Conservation (phyloP, 1,140 invertebrate genomes). For the Caenorhabditis brenneri region DNA sequence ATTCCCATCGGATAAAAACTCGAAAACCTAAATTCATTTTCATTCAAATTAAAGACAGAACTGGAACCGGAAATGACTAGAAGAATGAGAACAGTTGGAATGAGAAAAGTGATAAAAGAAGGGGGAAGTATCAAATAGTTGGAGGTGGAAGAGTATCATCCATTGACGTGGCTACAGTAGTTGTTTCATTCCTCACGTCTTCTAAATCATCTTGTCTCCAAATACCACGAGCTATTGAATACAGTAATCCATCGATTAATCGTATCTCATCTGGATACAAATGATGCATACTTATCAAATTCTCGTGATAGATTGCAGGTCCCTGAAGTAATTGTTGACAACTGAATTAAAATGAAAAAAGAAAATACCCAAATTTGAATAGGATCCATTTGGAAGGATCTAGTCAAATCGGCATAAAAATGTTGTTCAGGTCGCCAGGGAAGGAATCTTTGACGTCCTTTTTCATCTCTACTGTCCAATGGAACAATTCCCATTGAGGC, state of each 20-base stretch:
- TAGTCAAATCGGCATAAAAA: constrained; percentile 45
- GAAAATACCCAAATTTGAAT: constrained; percentile 18
- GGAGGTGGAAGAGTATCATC: constrained; percentile 28
- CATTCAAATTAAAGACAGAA: neutral
- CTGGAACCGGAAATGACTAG: constrained; percentile 11
- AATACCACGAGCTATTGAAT: constrained; percentile 39
- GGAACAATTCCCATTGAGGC: constrained; percentile 22
- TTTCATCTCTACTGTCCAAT: constrained; percentile 40
- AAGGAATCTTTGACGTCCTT: constrained; percentile 47
- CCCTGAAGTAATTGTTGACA: neutral
- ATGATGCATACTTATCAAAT: constrained; percentile 50
- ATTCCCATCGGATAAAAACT: neutral
- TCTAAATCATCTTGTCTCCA: constrained; percentile 22
- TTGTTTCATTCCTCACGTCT: constrained; percentile 22
- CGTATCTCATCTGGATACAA: constrained; percentile 48
- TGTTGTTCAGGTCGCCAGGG: constrained; percentile 53
- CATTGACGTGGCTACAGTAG: neutral
- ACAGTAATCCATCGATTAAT: constrained; percentile 46
- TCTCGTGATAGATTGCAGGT: constrained; percentile 33
- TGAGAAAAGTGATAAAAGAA: neutral
- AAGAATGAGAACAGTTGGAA: neutral
- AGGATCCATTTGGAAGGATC: constrained; percentile 47
- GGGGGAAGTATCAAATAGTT: neutral
- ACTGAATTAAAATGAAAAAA: no score
- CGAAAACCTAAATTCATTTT: neutral